phyloP scores from a whole-genome alignment of 2,888 invertebrate species.

The Catocala sponsa region DNA sequence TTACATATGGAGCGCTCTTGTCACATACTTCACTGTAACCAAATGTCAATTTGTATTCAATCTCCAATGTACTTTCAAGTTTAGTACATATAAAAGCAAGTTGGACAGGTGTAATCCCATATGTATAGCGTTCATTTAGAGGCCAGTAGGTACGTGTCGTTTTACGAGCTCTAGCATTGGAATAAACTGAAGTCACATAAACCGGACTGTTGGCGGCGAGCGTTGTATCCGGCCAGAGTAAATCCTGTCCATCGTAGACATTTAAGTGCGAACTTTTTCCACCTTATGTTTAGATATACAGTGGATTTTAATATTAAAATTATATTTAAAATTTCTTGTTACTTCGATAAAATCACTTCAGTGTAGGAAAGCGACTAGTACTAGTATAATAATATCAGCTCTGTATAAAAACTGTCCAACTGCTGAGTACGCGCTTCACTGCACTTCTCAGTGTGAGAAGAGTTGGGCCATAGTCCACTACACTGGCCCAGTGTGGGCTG shows the following conservation, averaged over 20 bases:
- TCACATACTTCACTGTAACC: background rate
- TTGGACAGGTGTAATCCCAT: conserved; percentile 46
- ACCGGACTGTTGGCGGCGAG: conserved; percentile 41
- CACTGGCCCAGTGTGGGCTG: too few species aligned
- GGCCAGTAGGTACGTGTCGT: conserved; percentile 40
- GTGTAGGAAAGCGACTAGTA: too few species aligned
- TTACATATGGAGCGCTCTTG: too few species aligned
- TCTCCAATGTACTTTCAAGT: conserved; percentile 31
- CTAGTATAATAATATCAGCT: too few species aligned
- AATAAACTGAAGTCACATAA: conserved; percentile 47
- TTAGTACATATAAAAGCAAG: conserved; percentile 43
- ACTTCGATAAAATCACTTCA: too few species aligned
- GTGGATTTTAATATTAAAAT: conserved; percentile 1
- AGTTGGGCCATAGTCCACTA: too few species aligned
- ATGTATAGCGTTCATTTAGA: conserved; percentile 46
- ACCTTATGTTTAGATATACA: conserved; percentile 12
- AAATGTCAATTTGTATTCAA: conserved; percentile 32
- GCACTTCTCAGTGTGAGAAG: too few species aligned
- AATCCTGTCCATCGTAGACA: conserved; percentile 38
- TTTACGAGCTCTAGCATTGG: conserved; percentile 53
- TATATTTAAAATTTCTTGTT: background rate
- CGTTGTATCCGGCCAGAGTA: conserved; percentile 29
- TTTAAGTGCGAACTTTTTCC: conserved; percentile 47
- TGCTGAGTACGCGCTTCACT: too few species aligned
- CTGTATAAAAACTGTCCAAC: too few species aligned